Conservation (phyloP, 2,797 vertebrate species). For the Thaleichthys pacificus region DNA sequence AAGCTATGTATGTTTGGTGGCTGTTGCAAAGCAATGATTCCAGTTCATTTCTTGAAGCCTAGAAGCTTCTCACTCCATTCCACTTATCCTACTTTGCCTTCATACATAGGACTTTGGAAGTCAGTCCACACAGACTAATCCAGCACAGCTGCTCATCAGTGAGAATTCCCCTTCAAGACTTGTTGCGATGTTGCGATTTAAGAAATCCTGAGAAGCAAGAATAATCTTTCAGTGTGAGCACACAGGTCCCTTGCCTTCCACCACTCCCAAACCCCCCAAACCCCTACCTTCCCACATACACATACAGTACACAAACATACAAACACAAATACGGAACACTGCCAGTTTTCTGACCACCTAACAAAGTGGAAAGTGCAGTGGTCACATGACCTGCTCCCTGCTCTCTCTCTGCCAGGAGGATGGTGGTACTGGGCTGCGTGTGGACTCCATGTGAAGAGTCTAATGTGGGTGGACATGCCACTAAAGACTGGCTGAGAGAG, state of each 20-base stretch:
- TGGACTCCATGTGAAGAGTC: conserved; percentile 45
- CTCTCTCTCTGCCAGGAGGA: conserved; percentile 49
- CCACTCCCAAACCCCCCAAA: conserved; percentile 10
- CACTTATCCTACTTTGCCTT: conserved; percentile 26
- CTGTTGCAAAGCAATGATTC: conserved; percentile 32
- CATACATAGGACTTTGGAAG: conserved; percentile 40
- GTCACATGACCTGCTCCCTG: conserved; percentile 54
- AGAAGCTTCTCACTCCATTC: conserved; percentile 15
- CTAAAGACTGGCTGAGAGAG: conserved; percentile 43
- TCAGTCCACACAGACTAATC: conserved; percentile 55
- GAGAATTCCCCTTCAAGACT: conserved; percentile 42
- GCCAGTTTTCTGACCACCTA: conserved; percentile 36
- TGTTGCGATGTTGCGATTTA: conserved; percentile 41
- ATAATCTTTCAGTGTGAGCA: background rate
- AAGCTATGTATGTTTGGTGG: conserved; percentile 30
- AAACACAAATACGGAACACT: conserved; percentile 19
- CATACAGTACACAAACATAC: conserved; percentile 2
- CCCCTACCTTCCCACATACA: conserved; percentile 7
- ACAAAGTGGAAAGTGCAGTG: conserved; percentile 53
- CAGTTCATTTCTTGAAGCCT: conserved; percentile 42
- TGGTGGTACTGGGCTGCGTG: conserved; percentile 54
- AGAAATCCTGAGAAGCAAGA: background rate
- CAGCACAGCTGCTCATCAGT: conserved; percentile 52
- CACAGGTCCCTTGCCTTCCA: no score
- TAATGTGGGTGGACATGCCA: conserved; percentile 54